phyloP scores from a whole-genome alignment of 2,888 invertebrate genomes.

The Meiosimyza decipiens region DNA sequence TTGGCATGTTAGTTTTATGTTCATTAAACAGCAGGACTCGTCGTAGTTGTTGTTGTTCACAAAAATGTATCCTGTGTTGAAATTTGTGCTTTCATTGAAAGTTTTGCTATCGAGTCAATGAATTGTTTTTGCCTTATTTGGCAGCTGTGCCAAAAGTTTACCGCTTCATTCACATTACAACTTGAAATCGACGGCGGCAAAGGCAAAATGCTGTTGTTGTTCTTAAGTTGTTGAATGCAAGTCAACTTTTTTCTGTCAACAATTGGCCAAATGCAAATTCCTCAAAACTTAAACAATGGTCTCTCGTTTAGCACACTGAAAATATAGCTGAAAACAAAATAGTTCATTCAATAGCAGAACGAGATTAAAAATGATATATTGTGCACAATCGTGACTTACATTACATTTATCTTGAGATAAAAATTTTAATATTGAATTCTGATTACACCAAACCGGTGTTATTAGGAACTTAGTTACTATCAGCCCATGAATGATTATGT shows the following conservation, averaged over 20 bases:
- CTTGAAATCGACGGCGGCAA: too few species aligned
- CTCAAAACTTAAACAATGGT: conserved; percentile 1
- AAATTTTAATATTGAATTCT: too few species aligned
- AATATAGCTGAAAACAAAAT: too few species aligned
- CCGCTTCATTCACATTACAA: too few species aligned
- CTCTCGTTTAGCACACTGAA: too few species aligned
- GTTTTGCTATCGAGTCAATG: neutral
- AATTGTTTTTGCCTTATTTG: neutral
- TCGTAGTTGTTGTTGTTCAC: neutral
- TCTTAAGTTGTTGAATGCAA: neutral
- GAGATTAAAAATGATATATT: neutral
- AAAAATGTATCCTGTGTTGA: neutral
- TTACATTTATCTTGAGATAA: too few species aligned
- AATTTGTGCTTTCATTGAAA: neutral
- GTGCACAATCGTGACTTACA: too few species aligned
- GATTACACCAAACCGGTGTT: too few species aligned
- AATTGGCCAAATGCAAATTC: conserved; percentile 11
- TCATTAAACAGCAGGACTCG: conserved; percentile 29
- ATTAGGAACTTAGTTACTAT: too few species aligned
- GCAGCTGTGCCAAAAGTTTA: conserved; percentile 17
- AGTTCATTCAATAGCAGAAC: neutral
- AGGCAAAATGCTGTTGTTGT: neutral
- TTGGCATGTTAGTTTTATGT: conserved; percentile 29
- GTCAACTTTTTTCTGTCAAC: neutral
- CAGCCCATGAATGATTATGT: too few species aligned